phyloP scores from a whole-genome alignment of 2,797 vertebrate genomes.

The Chelon labrosus region DNA sequence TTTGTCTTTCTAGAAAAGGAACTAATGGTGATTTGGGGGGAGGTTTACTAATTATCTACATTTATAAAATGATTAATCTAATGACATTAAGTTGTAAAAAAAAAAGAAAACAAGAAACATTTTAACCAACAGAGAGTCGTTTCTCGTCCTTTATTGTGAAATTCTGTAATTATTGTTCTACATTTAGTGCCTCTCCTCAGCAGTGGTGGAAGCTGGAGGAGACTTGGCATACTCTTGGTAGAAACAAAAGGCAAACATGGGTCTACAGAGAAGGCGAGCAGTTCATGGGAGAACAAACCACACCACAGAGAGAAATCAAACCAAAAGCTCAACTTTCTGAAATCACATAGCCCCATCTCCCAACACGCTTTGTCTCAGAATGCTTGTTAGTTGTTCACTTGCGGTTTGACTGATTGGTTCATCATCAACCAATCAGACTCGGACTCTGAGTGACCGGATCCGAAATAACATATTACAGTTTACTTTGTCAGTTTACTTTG shows the following conservation, averaged over 20 bases:
- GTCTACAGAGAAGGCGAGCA: constrained; percentile 66
- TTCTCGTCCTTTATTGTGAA: constrained; percentile 59
- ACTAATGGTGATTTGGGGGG: constrained; percentile 62
- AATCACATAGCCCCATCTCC: constrained; percentile 52
- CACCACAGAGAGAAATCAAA: constrained; percentile 76
- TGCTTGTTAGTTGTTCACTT: constrained; percentile 70
- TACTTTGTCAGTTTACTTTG: constrained; percentile 20
- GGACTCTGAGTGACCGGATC: constrained; percentile 54
- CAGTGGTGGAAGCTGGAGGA: constrained; percentile 50
- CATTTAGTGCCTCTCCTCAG: constrained; percentile 65
- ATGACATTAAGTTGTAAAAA: constrained; percentile 58
- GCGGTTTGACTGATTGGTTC: constrained; percentile 64
- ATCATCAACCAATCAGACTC: constrained; percentile 36
- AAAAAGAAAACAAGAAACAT: constrained; percentile 39
- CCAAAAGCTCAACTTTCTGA: constrained; percentile 59
- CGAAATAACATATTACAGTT: constrained; percentile 50
- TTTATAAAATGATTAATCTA: constrained; percentile 64
- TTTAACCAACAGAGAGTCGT: constrained; percentile 56
- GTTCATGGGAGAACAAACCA: constrained; percentile 72
- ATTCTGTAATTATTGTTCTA: constrained; percentile 68
- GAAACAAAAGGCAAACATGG: constrained; percentile 75
- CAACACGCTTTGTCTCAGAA: constrained; percentile 28
- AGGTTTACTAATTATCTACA: constrained; percentile 54
- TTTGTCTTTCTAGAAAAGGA: constrained; percentile 53
- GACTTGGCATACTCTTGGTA: constrained; percentile 58